Evolutionary conservation across 2,797 vertebrate genomes (phyloP).

Genomic region (Heterohyrax brucei): DNA sequence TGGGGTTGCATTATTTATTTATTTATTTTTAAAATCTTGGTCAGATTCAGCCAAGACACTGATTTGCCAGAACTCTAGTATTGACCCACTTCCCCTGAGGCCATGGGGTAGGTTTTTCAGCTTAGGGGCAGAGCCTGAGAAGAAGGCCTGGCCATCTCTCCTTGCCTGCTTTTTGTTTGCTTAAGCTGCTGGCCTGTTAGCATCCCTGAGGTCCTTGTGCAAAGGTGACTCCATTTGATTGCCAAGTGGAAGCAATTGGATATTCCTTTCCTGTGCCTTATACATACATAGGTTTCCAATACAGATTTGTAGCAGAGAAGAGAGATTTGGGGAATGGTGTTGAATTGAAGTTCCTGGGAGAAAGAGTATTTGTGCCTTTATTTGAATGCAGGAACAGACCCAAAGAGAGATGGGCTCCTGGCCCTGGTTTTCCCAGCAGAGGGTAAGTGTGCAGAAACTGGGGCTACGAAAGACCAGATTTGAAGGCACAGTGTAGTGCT

Average conservation of each 20-base stretch:
- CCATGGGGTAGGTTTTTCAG: not conserved
- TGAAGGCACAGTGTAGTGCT: slow-evolving; percentile 39
- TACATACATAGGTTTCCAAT: not conserved
- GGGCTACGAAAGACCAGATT: not conserved
- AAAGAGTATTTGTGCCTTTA: slow-evolving; percentile 31
- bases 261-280: not conserved
- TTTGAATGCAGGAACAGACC: slow-evolving; percentile 55
- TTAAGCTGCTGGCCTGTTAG: slow-evolving; percentile 60
- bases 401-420: not conserved
- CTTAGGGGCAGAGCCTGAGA: slow-evolving; percentile 1
- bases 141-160: not conserved
- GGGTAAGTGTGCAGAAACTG: not conserved
- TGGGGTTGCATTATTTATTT: not conserved
- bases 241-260: slow-evolving; percentile 41
- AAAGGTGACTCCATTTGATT: slow-evolving; percentile 65
- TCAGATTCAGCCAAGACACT: slow-evolving; percentile 59
- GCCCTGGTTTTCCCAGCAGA: slow-evolving; percentile 34
- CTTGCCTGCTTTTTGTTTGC: slow-evolving; percentile 61
- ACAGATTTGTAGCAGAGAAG: slow-evolving; percentile 1
- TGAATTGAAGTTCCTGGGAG: slow-evolving; percentile 2
- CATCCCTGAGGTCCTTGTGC: slow-evolving; percentile 44
- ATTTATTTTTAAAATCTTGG: slow-evolving; percentile 61
- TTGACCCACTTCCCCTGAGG: slow-evolving; percentile 38
- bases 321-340: not conserved
- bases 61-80: slow-evolving; percentile 36